Conservation (phyloP, 2,797 vertebrate species). For the Hirundo rustica region DNA sequence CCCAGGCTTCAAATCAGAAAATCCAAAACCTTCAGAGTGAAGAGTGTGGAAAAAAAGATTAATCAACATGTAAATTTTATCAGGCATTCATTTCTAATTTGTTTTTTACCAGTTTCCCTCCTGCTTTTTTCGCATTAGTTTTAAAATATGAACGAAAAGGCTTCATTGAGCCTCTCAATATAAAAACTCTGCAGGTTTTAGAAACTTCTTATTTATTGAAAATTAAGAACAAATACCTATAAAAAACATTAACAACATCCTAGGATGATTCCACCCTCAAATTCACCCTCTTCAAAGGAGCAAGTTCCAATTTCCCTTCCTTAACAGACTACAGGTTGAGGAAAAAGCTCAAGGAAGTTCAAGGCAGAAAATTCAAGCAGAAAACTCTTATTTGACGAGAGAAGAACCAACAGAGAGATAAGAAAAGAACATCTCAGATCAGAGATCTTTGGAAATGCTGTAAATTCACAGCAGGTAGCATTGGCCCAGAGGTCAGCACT, state of each 20-base stretch:
- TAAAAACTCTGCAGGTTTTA: not conserved
- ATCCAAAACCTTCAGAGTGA: not conserved
- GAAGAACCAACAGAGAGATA: not conserved
- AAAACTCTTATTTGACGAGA: not conserved
- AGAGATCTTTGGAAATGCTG: not conserved
- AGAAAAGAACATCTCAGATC: not conserved
- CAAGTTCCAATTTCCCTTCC: not conserved
- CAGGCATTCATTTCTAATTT: not conserved
- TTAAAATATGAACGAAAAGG: not conserved
- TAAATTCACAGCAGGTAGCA: not conserved
- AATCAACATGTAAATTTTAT: not conserved
- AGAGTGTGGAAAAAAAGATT: not conserved
- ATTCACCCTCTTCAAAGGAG: not conserved
- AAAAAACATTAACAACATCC: not conserved
- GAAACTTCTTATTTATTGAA: not conserved
- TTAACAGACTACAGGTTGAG: not conserved
- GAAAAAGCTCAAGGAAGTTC: not conserved
- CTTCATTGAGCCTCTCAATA: not conserved
- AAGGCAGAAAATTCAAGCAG: not conserved
- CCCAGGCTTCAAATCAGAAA: not conserved
- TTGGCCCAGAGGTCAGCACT: fast-evolving
- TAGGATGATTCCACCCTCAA: not conserved
- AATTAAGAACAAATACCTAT: not conserved
- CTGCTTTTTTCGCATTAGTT: not conserved
- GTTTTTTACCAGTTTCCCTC: not conserved